These are phyloP conservation scores for Andinoacara biseriatus DNA, from an alignment of 2,113 vertebrate genomes.

Conservation along the genomic window DNA sequence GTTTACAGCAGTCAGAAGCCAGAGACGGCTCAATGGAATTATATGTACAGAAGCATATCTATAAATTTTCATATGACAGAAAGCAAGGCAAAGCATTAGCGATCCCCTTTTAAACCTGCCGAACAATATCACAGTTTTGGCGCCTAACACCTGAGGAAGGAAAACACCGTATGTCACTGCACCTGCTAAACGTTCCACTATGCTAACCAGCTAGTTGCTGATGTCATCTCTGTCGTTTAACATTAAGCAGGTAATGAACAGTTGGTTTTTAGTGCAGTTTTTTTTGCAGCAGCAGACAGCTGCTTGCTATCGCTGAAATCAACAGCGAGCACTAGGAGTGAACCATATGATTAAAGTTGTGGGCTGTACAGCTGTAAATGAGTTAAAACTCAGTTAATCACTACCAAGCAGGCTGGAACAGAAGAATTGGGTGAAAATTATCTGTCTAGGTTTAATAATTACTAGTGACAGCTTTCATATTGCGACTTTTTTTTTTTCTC, in stretches of 20 bases:
- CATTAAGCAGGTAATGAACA: background rate
- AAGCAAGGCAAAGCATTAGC: background rate
- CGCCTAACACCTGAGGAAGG: background rate
- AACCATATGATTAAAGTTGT: background rate
- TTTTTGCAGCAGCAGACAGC: background rate
- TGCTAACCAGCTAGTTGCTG: constrained; percentile 1
- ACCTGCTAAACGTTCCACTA: background rate
- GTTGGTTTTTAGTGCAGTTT: background rate
- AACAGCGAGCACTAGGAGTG: background rate
- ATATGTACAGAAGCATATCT: no score
- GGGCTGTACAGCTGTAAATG: background rate
- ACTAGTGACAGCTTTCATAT: background rate
- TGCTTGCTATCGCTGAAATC: background rate
- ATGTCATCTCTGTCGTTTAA: background rate
- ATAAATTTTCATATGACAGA: background rate
- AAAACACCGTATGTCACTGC: background rate
- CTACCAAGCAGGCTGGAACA: background rate
- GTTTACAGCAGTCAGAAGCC: background rate
- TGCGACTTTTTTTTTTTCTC: background rate
- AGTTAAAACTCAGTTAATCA: constrained; percentile 7
- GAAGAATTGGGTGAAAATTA: background rate
- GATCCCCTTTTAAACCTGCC: background rate
- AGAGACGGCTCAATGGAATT: background rate
- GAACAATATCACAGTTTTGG: background rate
- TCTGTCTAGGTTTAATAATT: background rate